Evolutionary conservation across 2,888 invertebrate genomes (phyloP).

Genomic region (Cryptus armator): DNA sequence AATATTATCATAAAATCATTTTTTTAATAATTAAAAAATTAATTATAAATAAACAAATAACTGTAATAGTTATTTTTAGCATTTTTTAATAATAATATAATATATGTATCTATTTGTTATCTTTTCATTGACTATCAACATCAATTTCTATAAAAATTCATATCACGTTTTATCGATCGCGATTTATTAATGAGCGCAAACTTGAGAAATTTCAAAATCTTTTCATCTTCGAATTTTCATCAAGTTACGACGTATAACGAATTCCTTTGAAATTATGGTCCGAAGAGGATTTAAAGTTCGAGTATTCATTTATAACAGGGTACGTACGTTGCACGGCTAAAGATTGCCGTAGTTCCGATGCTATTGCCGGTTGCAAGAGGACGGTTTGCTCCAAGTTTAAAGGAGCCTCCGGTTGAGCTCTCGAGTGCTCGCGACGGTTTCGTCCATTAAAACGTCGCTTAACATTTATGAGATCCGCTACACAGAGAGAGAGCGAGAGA

Average conservation of each 20-base stretch:
- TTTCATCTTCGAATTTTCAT: not conserved
- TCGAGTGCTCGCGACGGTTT: constrained; percentile 58
- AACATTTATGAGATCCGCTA: constrained; percentile 68
- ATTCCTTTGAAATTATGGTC: not conserved
- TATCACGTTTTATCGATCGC: too few species aligned
- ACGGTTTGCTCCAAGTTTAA: constrained; percentile 57
- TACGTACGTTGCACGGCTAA: not conserved
- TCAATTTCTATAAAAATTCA: too few species aligned
- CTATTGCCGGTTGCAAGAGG: constrained; percentile 34
- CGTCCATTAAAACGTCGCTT: constrained; percentile 70
- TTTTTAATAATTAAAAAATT: too few species aligned
- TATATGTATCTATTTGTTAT: too few species aligned
- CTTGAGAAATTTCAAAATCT: not conserved
- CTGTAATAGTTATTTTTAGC: too few species aligned
- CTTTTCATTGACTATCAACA: too few species aligned
- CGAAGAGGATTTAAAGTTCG: not conserved
- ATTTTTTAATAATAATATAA: too few species aligned
- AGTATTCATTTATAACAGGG: constrained; percentile 39
- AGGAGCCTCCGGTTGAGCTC: constrained; percentile 49
- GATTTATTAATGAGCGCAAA: not conserved
- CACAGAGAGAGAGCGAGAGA: constrained; percentile 45
- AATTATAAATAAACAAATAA: too few species aligned
- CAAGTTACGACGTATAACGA: not conserved
- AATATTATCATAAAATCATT: too few species aligned
- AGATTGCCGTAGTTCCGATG: constrained; percentile 16